Conservation (phyloP, 2,888 invertebrate species). For the Watsonalla binaria region DNA sequence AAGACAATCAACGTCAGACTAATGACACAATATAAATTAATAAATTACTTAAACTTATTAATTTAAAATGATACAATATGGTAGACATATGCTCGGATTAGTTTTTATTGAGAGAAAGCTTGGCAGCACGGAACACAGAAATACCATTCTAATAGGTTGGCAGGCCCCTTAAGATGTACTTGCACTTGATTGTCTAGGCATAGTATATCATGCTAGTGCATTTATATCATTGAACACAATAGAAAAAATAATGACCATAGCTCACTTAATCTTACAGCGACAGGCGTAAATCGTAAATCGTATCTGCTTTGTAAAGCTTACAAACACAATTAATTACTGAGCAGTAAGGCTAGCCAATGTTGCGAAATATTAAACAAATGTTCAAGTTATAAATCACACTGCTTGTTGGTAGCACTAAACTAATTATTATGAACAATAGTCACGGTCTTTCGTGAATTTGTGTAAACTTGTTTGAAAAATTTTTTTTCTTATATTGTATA, state of each 20-base stretch:
- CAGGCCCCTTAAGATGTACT: too few species aligned
- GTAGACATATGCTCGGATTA: too few species aligned
- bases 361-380: background rate
- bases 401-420: background rate
- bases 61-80: too few species aligned
- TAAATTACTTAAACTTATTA: too few species aligned
- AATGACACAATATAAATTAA: too few species aligned
- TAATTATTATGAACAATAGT: conserved; percentile 1
- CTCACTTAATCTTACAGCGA: background rate
- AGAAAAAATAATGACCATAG: background rate
- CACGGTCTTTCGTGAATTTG: background rate
- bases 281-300: background rate
- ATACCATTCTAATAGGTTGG: too few species aligned
- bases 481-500: background rate
- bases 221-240: background rate
- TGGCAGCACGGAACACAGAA: too few species aligned
- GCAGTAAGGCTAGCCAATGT: background rate
- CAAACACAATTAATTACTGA: conserved; percentile 1
- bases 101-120: too few species aligned
- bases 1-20: too few species aligned
- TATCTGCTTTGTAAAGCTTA: background rate
- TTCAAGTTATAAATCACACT: background rate
- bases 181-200: too few species aligned
- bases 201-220: too few species aligned
- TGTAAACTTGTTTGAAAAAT: background rate